A percentile compares a stretch with the other conserved stretches of the same genome.
Evolutionary conservation across 1,140 invertebrate species (phyloP).

Genomic region (Musca domestica): DNA sequence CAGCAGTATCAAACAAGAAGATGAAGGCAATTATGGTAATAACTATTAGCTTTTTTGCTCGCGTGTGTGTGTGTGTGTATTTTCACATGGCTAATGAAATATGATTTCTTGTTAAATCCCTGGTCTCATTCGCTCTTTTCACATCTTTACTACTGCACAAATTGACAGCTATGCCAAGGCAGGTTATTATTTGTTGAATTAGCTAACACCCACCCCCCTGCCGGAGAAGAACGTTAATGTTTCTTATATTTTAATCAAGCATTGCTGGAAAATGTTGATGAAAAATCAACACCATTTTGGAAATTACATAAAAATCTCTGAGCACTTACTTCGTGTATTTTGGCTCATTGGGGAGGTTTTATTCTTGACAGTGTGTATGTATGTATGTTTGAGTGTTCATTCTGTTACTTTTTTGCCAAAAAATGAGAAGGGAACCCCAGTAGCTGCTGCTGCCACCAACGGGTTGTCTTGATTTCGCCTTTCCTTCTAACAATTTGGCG

Average conservation of each 20-base stretch:
- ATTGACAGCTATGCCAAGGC: too few relatives aligned
- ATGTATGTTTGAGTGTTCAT: not conserved
- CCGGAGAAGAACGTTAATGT: not conserved
- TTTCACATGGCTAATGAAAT: constrained; percentile 29
- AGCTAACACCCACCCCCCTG: too few relatives aligned
- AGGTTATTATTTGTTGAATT: too few relatives aligned
- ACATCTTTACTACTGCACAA: too few relatives aligned
- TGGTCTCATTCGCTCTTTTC: constrained; percentile 41
- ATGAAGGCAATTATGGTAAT: constrained; percentile 21
- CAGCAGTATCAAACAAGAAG: not conserved
- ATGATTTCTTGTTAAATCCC: constrained; percentile 32
- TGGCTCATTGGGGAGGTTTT: constrained; percentile 1
- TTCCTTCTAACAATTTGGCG: not conserved
- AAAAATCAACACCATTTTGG: constrained; percentile 53
- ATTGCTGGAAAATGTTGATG: constrained; percentile 30
- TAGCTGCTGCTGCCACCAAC: too few relatives aligned
- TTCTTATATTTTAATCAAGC: constrained; percentile 17
- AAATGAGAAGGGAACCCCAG: too few relatives aligned
- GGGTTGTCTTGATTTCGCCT: not conserved
- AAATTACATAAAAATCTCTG: constrained; percentile 42
- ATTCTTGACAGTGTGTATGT: not conserved
- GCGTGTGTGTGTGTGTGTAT: not conserved
- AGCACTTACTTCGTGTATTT: not conserved
- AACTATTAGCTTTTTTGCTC: not conserved
- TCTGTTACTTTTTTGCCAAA: constrained; percentile 1